A percentile compares a stretch with the other conserved stretches of the same genome.
These are phyloP conservation scores for Laothoe populi DNA, from an alignment of 2,888 invertebrate genomes.

Conservation along the genomic window DNA sequence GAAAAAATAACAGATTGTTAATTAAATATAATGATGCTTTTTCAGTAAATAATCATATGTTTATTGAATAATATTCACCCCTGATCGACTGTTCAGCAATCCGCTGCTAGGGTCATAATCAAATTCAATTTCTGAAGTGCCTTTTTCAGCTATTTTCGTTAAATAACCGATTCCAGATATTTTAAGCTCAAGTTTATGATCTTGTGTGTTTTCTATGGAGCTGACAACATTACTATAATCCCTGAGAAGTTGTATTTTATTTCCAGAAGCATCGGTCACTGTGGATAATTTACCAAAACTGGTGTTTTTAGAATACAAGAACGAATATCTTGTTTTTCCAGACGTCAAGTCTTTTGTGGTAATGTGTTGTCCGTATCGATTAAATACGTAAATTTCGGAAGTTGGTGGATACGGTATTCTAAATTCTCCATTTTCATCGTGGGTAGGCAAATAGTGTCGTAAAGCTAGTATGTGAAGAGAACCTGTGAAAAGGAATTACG, in stretches of 20 bases:
- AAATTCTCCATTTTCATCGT: slow-evolving; percentile 95
- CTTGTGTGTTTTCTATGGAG: slow-evolving; percentile 97
- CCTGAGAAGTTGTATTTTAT: slow-evolving; percentile 95
- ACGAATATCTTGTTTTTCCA: slow-evolving; percentile 97
- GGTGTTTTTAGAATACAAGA: slow-evolving; percentile 98
- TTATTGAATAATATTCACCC: slow-evolving; percentile 78
- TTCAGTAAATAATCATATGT: neutral
- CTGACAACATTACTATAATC: slow-evolving; percentile 97
- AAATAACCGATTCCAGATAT: slow-evolving; percentile 97
- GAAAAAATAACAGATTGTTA: no score
- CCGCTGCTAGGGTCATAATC: slow-evolving; percentile 96
- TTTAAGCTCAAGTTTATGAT: slow-evolving; percentile 95
- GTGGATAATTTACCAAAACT: slow-evolving; percentile 97
- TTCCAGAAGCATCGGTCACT: slow-evolving; percentile 96
- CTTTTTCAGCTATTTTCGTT: slow-evolving; percentile 94
- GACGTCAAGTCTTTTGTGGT: slow-evolving; percentile 97
- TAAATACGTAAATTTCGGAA: slow-evolving; percentile 97
- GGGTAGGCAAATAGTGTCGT: slow-evolving; percentile 94
- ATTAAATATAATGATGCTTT: neutral
- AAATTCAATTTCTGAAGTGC: slow-evolving; percentile 94
- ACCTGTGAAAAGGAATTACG: slow-evolving; percentile 68
- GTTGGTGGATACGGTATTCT: slow-evolving; percentile 97
- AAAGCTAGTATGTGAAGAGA: slow-evolving; percentile 93
- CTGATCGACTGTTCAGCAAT: slow-evolving; percentile 92
- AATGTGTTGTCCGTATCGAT: slow-evolving; percentile 97